These are phyloP conservation scores for Chromobotia macracanthus DNA, from an alignment of 2,797 vertebrate genomes.

Conservation along the genomic window DNA sequence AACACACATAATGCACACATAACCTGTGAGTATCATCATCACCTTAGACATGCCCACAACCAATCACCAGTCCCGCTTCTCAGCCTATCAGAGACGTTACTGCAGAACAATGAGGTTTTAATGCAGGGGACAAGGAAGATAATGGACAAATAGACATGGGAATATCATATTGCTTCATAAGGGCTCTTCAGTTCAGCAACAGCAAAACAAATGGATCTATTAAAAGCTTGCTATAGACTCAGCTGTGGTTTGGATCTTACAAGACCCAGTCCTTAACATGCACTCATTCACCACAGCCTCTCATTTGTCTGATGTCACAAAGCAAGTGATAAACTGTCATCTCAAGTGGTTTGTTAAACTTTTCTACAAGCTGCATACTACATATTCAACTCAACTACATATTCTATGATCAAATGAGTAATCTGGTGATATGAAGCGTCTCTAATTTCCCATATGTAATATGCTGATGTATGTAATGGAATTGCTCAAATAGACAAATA, in stretches of 20 bases:
- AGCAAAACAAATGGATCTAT: slow-evolving; percentile 49
- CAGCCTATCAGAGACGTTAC: slow-evolving; percentile 21
- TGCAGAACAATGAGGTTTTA: slow-evolving; percentile 21
- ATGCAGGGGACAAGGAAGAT: slow-evolving; percentile 58
- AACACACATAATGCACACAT: slow-evolving; percentile 30
- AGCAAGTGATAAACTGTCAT: slow-evolving; percentile 7
- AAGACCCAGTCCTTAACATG: slow-evolving; percentile 2
- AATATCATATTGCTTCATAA: slow-evolving; percentile 47
- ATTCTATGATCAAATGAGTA: too few relatives aligned
- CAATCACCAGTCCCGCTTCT: background rate
- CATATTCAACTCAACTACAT: too few relatives aligned
- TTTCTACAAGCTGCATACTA: too few relatives aligned
- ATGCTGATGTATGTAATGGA: background rate
- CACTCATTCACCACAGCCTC: slow-evolving; percentile 17
- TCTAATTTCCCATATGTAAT: too few relatives aligned
- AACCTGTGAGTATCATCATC: background rate
- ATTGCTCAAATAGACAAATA: background rate
- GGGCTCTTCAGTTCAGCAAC: slow-evolving; percentile 44
- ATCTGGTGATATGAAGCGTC: too few relatives aligned
- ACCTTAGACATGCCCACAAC: background rate
- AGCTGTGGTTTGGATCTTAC: slow-evolving; percentile 60
- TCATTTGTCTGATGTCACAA: slow-evolving; percentile 22
- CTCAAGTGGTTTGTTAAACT: too few relatives aligned
- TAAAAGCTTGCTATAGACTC: slow-evolving; percentile 53
- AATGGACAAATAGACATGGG: slow-evolving; percentile 64